Conservation (phyloP, 2,888 invertebrate species). For the Zaprionus obscuricornis region DNA sequence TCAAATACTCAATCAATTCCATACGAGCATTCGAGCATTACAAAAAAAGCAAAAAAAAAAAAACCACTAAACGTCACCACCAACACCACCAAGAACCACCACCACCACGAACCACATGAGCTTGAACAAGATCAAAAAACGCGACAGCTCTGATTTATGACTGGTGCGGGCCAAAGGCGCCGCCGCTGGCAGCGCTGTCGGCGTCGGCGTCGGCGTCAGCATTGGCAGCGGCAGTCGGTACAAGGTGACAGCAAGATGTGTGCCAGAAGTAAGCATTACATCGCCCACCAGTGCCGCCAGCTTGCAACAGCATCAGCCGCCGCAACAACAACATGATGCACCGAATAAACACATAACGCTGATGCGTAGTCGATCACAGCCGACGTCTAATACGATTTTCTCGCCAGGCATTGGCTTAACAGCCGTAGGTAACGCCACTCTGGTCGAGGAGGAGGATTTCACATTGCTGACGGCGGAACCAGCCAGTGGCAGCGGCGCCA, state of each 20-base stretch:
- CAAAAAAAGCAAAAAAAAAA: conserved; percentile 24
- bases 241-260: conserved; percentile 83
- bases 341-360: conserved; percentile 71
- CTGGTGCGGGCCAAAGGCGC: conserved; percentile 81
- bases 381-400: conserved; percentile 80
- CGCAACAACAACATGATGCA: conserved; percentile 46
- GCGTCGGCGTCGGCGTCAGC: conserved; percentile 71
- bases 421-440: conserved; percentile 66
- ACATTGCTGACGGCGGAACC: conserved; percentile 71
- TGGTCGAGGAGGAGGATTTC: conserved; percentile 81
- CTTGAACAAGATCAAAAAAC: conserved; percentile 82
- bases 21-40: conserved; percentile 55
- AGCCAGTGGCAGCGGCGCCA: conserved; percentile 44
- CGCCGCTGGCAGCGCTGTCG: conserved; percentile 64
- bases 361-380: conserved; percentile 72
- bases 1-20: no score
- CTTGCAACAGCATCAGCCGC: conserved; percentile 33
- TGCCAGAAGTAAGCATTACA: conserved; percentile 83
- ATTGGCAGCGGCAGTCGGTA: conserved; percentile 81
- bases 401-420: conserved; percentile 72
- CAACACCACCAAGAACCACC: conserved; percentile 49
- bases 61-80: conserved; percentile 57
- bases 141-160: conserved; percentile 83
- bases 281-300: conserved; percentile 74
- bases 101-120: conserved; percentile 72